Conservation (phyloP, 2,113 vertebrate genomes). For the Macheiramphus alcinus region DNA sequence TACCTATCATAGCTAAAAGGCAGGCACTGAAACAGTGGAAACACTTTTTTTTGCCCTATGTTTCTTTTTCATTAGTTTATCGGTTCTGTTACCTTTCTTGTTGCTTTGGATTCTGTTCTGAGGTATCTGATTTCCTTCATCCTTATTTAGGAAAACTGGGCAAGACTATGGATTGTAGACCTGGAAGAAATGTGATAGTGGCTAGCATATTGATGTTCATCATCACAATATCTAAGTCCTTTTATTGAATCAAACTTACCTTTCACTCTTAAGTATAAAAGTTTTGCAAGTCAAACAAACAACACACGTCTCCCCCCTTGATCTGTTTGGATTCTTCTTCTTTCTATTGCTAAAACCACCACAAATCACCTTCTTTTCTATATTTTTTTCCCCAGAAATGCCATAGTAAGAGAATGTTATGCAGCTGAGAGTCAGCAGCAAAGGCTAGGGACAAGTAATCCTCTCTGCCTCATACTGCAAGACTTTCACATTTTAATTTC, state of each 20-base stretch:
- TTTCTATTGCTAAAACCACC: neutral
- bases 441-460: neutral
- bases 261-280: neutral
- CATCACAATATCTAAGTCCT: neutral
- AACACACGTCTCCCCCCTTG: fast-evolving
- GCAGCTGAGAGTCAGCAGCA: neutral
- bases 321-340: neutral
- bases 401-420: neutral
- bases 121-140: neutral
- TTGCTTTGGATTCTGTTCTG: neutral
- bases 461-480: neutral
- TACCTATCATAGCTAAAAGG: neutral
- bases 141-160: neutral
- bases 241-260: neutral
- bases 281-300: neutral
- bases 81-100: neutral
- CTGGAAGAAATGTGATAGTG: neutral
- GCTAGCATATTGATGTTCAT: neutral
- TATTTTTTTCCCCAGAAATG: neutral
- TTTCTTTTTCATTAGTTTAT: neutral
- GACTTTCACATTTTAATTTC: neutral
- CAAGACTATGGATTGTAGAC: neutral
- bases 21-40: neutral
- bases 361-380: neutral
- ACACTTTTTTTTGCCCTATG: fast-evolving